These are phyloP conservation scores for Minunthozetes semirufus DNA, from an alignment of 2,888 invertebrate species.

Conservation along the genomic window DNA sequence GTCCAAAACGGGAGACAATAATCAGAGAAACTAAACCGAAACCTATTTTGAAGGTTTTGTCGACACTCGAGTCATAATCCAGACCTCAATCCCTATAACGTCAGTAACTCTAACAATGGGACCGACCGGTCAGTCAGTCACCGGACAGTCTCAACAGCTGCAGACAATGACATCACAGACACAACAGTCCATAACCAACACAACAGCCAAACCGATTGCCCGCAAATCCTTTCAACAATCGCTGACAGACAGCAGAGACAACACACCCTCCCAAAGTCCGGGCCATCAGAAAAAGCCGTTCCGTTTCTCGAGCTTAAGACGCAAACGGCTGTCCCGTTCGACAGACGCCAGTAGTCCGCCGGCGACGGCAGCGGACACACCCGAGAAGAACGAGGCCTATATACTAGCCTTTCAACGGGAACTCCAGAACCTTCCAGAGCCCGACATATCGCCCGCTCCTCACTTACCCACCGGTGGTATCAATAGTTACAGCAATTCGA, in stretches of 20 bases:
- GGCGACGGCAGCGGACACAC: conserved; percentile 26
- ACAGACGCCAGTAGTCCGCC: conserved; percentile 34
- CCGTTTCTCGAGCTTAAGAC: conserved; percentile 48
- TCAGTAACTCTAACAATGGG: conserved; percentile 13
- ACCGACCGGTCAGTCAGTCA: neutral
- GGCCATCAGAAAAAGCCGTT: conserved; percentile 43
- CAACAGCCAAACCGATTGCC: neutral
- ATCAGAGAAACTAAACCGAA: too few species aligned
- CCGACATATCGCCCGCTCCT: conserved; percentile 18
- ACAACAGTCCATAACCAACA: neutral
- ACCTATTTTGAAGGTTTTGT: too few species aligned
- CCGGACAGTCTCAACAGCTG: neutral
- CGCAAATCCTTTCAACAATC: conserved; percentile 25
- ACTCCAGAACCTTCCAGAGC: conserved; percentile 54
- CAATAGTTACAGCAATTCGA: neutral
- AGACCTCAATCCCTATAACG: conserved; percentile 17
- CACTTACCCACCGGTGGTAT: neutral
- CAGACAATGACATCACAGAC: neutral
- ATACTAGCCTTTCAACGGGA: conserved; percentile 56
- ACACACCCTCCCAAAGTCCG: conserved; percentile 40
- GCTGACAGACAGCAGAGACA: conserved; percentile 37
- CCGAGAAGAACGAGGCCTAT: conserved; percentile 49
- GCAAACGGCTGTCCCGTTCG: conserved; percentile 46
- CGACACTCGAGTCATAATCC: conserved; percentile 13
- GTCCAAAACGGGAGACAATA: too few species aligned